These are phyloP conservation scores for Spea hammondii DNA, from an alignment of 2,797 vertebrate species.

Conservation along the genomic window DNA sequence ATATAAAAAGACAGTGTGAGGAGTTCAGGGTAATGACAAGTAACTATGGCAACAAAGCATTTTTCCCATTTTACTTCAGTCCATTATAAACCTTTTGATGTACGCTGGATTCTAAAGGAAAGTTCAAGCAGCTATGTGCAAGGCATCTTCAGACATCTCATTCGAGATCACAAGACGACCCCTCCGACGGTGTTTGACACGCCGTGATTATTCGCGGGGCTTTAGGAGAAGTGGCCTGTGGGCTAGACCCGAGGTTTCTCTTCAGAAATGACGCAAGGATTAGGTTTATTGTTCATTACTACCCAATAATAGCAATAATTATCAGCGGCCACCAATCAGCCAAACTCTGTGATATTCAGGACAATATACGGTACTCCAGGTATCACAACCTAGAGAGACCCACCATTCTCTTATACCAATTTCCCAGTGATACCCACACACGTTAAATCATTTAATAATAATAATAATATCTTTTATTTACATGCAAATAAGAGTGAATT, in stretches of 20 bases:
- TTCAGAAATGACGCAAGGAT: too few species aligned
- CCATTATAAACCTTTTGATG: slow-evolving; percentile 51
- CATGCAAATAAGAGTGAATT: too few species aligned
- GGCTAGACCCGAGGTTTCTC: neutral
- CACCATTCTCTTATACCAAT: too few species aligned
- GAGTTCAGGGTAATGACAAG: slow-evolving; percentile 34
- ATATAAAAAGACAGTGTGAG: slow-evolving; percentile 38
- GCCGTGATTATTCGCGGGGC: neutral
- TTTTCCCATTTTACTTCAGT: slow-evolving; percentile 23
- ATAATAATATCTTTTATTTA: too few species aligned
- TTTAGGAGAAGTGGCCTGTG: neutral
- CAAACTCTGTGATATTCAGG: neutral
- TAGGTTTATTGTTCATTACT: too few species aligned
- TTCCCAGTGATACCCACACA: too few species aligned
- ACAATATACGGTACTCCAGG: neutral
- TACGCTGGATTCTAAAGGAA: slow-evolving; percentile 5
- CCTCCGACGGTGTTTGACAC: neutral
- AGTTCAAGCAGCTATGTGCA: neutral
- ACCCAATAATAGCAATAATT: slow-evolving; percentile 17
- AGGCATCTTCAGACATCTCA: neutral
- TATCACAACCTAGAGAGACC: neutral
- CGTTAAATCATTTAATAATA: too few species aligned
- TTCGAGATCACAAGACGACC: slow-evolving; percentile 4
- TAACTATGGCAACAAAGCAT: slow-evolving; percentile 40
- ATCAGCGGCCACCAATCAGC: slow-evolving; percentile 3